Evolutionary conservation across 2,113 vertebrate genomes (phyloP), one percentile per base, ranked within the genome.

Genomic region (Seriola rivoliana): DNA sequence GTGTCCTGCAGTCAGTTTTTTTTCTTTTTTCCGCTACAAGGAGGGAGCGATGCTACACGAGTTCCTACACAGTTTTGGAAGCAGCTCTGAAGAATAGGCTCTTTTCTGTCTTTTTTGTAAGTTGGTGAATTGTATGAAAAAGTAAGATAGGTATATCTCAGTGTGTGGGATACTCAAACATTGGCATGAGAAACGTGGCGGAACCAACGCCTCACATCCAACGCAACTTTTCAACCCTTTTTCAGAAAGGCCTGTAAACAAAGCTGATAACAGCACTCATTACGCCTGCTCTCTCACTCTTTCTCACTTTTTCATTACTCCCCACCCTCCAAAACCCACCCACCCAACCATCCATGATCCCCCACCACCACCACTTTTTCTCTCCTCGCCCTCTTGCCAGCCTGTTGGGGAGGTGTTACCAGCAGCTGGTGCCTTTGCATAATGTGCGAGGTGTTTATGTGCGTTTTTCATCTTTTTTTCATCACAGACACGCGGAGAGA

Each of bases 381-480:
- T 88, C 81, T 89, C 78, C 74, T 93, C 90, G 85, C 90, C 85
- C 91, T 92, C 88, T 82, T 88, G 89, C 93, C 92, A 92, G 89
- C 90, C 90, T 90, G 93, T 92, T 92, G 89, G 92, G 92, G 93
- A 94, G 94, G 95, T 94, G 94, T 94, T 92, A 86, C 91, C 92
- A 93, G 94, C 95, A 96, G 95, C 94, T 96, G 95, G 94, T 93
- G 89, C 80, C 90, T 95, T 95, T 95, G 94, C 95, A 95, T 95
- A 94, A 95, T 95, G 91, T 90, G 91, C 80, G 75, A 93, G 92
- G 89, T 95, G 93, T 94, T 92, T 92, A 90, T 91, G 85, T 91
- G 87, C 77, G 75, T 90, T 87, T 90, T 80, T 87, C 66, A 57
- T 88, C 58, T 89, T 67, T 75, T 36, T 36, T 72, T 3, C 34